Percentiles rank a stretch among this genome's conserved stretches.
These are phyloP conservation scores for Diadema setosum DNA, from an alignment of 35 echinoderm and acorn worm genomes.

Conservation along the genomic window DNA sequence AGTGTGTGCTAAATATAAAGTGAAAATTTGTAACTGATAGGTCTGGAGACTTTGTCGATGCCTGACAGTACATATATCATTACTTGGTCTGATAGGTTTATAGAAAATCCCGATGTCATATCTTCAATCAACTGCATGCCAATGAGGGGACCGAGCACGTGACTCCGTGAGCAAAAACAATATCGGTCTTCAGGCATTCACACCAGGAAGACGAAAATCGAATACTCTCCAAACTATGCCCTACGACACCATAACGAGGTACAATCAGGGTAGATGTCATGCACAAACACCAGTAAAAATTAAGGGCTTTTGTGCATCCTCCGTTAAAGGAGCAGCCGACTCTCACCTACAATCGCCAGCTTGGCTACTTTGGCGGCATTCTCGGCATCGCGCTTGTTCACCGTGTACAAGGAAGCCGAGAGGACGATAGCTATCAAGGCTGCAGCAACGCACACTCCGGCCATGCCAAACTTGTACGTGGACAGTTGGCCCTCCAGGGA, in stretches of 20 bases:
- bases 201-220: not conserved
- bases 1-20: not conserved
- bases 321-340: not conserved
- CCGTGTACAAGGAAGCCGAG: not conserved
- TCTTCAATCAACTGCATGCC: no score
- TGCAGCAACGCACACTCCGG: not conserved
- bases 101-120: no score
- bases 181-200: not conserved
- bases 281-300: not conserved
- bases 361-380: not conserved
- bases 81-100: no score
- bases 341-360: not conserved
- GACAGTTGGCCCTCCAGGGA: not conserved
- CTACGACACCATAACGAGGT: not conserved
- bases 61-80: no score
- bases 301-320: not conserved
- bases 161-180: not conserved
- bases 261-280: not conserved
- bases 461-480: not conserved
- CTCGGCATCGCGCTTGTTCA: not conserved
- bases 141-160: no score
- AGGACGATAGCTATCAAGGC: not conserved
- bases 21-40: not conserved
- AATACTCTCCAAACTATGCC: not conserved
- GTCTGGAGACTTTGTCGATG: no score